A percentile compares a stretch with the other conserved stretches of the same genome.
phyloP scores from a whole-genome alignment of 2,113 vertebrate genomes.

The Paramisgurnus dabryanus region DNA sequence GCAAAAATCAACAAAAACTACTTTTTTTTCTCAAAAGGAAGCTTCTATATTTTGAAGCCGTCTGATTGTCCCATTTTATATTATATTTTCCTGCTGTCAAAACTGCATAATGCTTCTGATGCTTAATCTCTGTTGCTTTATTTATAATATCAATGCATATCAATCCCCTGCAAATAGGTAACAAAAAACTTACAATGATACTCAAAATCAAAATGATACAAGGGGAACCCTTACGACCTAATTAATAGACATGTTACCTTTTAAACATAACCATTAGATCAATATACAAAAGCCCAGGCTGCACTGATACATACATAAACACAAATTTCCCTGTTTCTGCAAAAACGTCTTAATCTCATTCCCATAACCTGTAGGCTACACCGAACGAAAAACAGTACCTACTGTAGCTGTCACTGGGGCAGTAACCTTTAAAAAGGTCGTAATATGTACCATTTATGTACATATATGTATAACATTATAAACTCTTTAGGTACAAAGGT shows the following conservation, averaged over 20 bases:
- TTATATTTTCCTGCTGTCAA: conserved; percentile 41
- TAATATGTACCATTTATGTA: no score
- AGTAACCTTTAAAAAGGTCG: no score
- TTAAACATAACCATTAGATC: background rate
- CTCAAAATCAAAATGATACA: conserved; percentile 1
- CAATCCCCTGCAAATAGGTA: conserved; percentile 3
- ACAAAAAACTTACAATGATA: background rate
- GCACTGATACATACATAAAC: conserved; percentile 24
- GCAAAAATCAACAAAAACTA: conserved; percentile 19
- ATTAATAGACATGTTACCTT: conserved; percentile 18
- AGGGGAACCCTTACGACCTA: background rate
- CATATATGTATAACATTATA: no score
- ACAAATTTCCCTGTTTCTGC: conserved; percentile 19
- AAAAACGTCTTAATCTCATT: conserved; percentile 3
- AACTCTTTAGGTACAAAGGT: no score
- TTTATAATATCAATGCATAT: conserved; percentile 23
- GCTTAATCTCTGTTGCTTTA: conserved; percentile 44
- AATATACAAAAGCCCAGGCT: conserved; percentile 24
- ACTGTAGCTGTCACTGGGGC: no score
- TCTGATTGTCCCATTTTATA: conserved; percentile 54
- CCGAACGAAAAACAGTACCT: no score
- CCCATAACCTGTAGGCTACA: background rate
- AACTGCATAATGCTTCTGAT: conserved; percentile 49
- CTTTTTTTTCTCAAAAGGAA: conserved; percentile 25
- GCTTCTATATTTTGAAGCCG: conserved; percentile 46